A percentile compares a stretch with the other conserved stretches of the same genome.
These are phyloP conservation scores for Colletes gigas DNA, from an alignment of 1,140 invertebrate species.

Conservation along the genomic window DNA sequence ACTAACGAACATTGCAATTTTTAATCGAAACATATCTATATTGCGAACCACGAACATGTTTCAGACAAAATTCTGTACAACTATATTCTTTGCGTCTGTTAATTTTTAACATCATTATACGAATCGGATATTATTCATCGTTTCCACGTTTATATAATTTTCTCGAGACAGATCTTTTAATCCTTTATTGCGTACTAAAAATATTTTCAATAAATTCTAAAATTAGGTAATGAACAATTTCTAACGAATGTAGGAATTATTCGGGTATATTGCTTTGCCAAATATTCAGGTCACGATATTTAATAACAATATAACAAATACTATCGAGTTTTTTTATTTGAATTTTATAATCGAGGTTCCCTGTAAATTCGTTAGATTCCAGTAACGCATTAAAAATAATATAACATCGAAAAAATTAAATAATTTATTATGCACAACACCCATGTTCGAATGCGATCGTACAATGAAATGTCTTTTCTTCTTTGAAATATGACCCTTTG, in stretches of 20 bases:
- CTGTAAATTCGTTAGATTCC: slow-evolving; percentile 48
- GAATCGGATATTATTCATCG: background rate
- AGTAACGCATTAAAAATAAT: slow-evolving; percentile 40
- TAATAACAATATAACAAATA: background rate
- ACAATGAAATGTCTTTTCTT: slow-evolving; percentile 54
- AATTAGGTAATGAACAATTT: background rate
- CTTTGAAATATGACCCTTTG: slow-evolving; percentile 10
- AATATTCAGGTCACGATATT: background rate
- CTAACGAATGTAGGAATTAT: slow-evolving; percentile 1
- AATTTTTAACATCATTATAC: background rate
- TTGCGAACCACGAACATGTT: background rate
- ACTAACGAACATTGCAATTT: background rate
- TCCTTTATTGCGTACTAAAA: no score
- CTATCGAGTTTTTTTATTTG: background rate
- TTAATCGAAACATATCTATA: background rate
- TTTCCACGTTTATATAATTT: no score
- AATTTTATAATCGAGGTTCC: slow-evolving; percentile 12
- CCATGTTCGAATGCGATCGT: slow-evolving; percentile 45
- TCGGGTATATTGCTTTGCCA: background rate
- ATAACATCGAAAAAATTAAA: slow-evolving; percentile 63
- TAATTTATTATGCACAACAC: slow-evolving; percentile 69
- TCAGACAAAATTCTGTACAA: no score
- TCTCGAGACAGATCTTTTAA: no score
- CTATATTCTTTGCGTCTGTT: background rate
- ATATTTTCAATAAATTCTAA: background rate